These are phyloP conservation scores for Pseudoatta argentina DNA, from an alignment of 1,140 invertebrate genomes.

Conservation along the genomic window DNA sequence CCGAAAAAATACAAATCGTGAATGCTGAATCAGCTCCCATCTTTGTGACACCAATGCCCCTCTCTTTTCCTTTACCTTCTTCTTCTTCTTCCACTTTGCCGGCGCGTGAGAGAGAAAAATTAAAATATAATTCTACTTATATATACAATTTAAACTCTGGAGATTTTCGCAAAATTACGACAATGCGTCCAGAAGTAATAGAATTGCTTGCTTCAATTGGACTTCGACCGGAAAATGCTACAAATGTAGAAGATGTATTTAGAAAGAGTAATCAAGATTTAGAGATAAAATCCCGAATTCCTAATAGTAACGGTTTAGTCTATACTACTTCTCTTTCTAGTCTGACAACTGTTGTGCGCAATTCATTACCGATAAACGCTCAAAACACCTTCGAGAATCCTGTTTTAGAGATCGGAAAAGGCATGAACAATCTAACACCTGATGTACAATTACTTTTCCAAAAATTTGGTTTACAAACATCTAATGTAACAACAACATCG, in stretches of 20 bases:
- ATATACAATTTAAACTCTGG: slow-evolving; percentile 54
- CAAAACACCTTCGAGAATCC: slow-evolving; percentile 79
- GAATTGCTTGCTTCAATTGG: slow-evolving; percentile 84
- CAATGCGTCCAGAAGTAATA: slow-evolving; percentile 83
- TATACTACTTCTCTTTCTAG: slow-evolving; percentile 42
- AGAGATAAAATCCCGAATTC: slow-evolving; percentile 64
- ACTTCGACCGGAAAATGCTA: slow-evolving; percentile 68
- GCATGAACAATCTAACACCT: slow-evolving; percentile 81
- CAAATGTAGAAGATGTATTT: slow-evolving; percentile 64
- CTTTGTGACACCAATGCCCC: slow-evolving; percentile 81
- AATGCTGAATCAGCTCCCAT: slow-evolving; percentile 70
- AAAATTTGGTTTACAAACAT: slow-evolving; percentile 81
- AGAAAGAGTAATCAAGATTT: slow-evolving; percentile 59
- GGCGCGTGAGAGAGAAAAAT: slow-evolving; percentile 21
- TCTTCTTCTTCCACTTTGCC: background rate
- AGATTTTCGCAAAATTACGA: slow-evolving; percentile 70
- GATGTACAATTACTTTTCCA: slow-evolving; percentile 83
- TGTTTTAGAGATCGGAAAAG: slow-evolving; percentile 75
- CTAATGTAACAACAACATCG: slow-evolving; percentile 67
- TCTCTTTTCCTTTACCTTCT: background rate
- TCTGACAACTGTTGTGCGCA: slow-evolving; percentile 33
- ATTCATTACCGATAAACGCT: slow-evolving; percentile 68
- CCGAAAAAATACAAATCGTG: slow-evolving; percentile 5
- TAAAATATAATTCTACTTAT: slow-evolving; percentile 69
- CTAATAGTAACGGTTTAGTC: slow-evolving; percentile 60